Conservation (phyloP, 1,140 invertebrate species). For the Bombus sylvicola region DNA sequence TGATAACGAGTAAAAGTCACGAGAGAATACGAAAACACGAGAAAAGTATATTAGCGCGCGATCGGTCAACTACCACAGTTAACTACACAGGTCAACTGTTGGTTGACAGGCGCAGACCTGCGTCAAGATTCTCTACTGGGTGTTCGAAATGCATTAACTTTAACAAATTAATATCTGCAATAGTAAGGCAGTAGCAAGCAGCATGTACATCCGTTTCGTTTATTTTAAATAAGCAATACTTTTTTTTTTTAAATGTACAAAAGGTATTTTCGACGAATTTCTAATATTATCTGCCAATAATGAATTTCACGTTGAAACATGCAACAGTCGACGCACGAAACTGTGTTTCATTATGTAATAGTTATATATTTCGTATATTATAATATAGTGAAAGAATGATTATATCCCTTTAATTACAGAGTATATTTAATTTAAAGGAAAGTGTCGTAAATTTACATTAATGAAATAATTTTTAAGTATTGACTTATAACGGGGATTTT, state of each 20-base stretch:
- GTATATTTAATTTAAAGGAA: not conserved
- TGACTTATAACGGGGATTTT: not conserved
- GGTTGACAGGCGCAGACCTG: constrained; percentile 60
- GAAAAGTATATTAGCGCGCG: constrained; percentile 48
- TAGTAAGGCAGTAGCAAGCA: not conserved
- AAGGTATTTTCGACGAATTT: not conserved
- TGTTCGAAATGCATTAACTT: constrained; percentile 44
- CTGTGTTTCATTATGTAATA: constrained; percentile 12
- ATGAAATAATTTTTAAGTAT: no score
- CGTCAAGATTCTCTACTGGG: constrained; percentile 47
- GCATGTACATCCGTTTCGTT: not conserved
- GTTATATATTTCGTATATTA: constrained; percentile 5
- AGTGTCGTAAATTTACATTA: not conserved
- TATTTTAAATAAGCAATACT: not conserved
- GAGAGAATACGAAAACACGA: constrained; percentile 3
- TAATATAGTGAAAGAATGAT: not conserved
- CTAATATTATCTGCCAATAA: not conserved
- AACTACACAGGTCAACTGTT: constrained; percentile 59
- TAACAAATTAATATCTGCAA: constrained; percentile 6
- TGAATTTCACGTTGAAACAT: not conserved
- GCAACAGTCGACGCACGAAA: not conserved
- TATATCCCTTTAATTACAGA: not conserved
- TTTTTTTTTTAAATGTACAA: not conserved
- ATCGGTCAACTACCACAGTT: constrained; percentile 55
- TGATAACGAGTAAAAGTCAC: not conserved